Evolutionary conservation across 2,888 invertebrate genomes (phyloP).

Genomic region (Pyrrhosoma nymphula): DNA sequence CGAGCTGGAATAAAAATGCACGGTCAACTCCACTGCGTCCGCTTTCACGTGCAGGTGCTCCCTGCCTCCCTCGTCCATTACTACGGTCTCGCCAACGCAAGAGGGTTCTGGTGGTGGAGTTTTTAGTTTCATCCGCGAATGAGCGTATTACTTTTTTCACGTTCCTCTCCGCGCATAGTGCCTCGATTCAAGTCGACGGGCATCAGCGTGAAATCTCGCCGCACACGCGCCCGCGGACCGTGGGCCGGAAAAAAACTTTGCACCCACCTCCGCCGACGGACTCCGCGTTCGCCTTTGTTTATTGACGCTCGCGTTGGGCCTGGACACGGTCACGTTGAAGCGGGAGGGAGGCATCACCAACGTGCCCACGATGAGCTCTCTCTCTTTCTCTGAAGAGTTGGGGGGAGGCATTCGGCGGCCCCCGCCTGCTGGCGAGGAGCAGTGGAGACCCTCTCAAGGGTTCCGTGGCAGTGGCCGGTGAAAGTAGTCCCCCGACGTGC

Average conservation of each 20-base stretch:
- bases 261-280: not conserved
- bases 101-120: too few species aligned
- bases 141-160: too few species aligned
- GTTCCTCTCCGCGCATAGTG: too few species aligned
- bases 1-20: too few species aligned
- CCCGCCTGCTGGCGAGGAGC: too few species aligned
- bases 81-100: too few species aligned
- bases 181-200: too few species aligned
- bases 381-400: not conserved
- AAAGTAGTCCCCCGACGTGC: conserved; percentile 6
- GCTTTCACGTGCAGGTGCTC: too few species aligned
- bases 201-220: too few species aligned
- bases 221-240: not conserved
- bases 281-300: not conserved
- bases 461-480: not conserved
- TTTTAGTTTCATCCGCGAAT: too few species aligned
- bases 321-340: not conserved
- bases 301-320: not conserved
- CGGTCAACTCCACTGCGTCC: too few species aligned
- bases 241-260: not conserved
- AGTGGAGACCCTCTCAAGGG: not conserved
- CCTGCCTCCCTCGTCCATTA: too few species aligned
- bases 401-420: not conserved
- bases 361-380: not conserved
- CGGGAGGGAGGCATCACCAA: not conserved